These are phyloP conservation scores for Pseudococcus viburni DNA, from an alignment of 2,888 invertebrate genomes.

Conservation along the genomic window DNA sequence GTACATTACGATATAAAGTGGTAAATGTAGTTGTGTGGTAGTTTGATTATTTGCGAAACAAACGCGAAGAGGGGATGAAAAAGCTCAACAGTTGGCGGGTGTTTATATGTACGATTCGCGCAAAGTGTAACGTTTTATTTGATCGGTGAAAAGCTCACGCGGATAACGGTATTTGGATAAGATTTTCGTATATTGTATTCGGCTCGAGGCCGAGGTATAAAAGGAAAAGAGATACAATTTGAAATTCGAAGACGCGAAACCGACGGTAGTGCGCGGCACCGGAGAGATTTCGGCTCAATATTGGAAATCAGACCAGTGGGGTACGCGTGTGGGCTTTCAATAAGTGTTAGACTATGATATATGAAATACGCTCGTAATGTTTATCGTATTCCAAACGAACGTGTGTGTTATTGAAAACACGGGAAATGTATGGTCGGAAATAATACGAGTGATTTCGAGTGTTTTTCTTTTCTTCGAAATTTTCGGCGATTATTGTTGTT, in stretches of 20 bases:
- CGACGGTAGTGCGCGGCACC: too few relatives aligned
- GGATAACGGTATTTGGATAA: slow-evolving; percentile 14
- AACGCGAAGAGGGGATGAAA: neutral
- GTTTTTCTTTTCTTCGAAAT: slow-evolving; percentile 2
- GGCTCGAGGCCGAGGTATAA: neutral
- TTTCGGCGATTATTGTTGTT: neutral
- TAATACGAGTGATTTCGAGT: neutral
- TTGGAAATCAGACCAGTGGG: neutral
- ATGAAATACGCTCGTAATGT: neutral
- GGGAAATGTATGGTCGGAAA: neutral
- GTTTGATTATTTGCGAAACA: slow-evolving; percentile 21
- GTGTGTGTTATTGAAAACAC: neutral
- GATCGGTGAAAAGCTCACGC: neutral
- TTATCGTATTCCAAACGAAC: neutral
- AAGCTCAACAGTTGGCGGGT: slow-evolving; percentile 18
- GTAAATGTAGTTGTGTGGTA: neutral
- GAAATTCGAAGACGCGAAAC: neutral
- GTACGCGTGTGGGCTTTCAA: neutral
- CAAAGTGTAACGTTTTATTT: neutral
- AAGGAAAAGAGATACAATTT: slow-evolving; percentile 10
- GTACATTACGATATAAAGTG: neutral
- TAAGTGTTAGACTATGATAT: slow-evolving; percentile 11
- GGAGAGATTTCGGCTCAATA: neutral
- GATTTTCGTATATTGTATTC: neutral
- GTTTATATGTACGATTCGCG: neutral